phyloP scores from a whole-genome alignment of 2,888 invertebrate genomes.

The Rhagonycha lutea region DNA sequence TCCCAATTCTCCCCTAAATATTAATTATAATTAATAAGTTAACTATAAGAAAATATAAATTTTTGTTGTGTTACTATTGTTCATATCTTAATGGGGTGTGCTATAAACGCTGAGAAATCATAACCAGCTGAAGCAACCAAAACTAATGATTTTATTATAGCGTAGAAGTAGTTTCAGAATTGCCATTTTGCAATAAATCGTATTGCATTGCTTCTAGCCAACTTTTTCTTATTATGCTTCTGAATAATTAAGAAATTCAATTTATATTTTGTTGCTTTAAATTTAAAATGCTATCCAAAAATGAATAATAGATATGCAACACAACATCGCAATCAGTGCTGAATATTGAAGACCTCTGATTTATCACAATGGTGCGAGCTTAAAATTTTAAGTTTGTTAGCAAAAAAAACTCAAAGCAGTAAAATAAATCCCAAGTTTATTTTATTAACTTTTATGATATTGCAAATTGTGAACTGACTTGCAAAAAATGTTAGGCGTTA shows the following conservation, averaged over 20 bases:
- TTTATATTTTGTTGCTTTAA: neutral
- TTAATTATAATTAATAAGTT: too few species aligned
- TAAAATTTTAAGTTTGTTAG: slow-evolving; percentile 3
- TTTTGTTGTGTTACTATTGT: neutral
- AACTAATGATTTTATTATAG: neutral
- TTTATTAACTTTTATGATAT: neutral
- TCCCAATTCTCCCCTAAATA: too few species aligned
- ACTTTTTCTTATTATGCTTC: neutral
- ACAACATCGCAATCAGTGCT: neutral
- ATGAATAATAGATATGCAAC: neutral
- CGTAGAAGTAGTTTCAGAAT: neutral
- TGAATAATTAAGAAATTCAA: neutral
- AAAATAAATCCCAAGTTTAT: neutral
- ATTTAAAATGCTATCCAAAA: neutral
- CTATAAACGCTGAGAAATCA: neutral
- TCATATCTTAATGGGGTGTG: neutral
- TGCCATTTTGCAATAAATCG: neutral
- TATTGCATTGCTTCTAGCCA: neutral
- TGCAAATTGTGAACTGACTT: neutral
- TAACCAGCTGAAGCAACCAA: neutral
- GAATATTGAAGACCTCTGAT: neutral
- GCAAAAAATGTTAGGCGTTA: neutral
- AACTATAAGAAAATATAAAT: neutral
- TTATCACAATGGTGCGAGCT: neutral
- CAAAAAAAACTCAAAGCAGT: neutral